phyloP scores from a whole-genome alignment of 1,140 invertebrate genomes.

The Diabrotica undecimpunctata region DNA sequence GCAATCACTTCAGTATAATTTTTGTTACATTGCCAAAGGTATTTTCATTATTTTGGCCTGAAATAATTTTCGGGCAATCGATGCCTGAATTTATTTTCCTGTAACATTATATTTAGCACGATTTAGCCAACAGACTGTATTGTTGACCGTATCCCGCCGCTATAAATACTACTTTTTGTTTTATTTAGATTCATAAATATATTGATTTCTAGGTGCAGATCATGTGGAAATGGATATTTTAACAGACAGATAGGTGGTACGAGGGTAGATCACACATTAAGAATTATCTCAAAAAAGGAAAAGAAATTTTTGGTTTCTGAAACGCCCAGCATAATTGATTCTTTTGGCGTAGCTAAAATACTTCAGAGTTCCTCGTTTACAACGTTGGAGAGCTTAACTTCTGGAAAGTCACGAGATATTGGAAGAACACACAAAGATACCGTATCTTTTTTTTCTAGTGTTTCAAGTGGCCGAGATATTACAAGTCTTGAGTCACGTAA shows the following conservation, averaged over 20 bases:
- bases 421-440: not conserved
- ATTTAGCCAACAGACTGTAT: too few species aligned
- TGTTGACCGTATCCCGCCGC: too few species aligned
- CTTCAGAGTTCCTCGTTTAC: slow-evolving; percentile 3
- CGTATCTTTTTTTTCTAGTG: not conserved
- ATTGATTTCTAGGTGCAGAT: slow-evolving; percentile 43
- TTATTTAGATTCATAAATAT: too few species aligned
- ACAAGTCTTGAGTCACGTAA: not conserved
- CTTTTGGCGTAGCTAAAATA: not conserved
- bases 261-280: slow-evolving; percentile 24
- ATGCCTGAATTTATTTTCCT: too few species aligned
- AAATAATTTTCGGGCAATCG: too few species aligned
- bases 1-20: too few species aligned
- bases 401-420: slow-evolving; percentile 2
- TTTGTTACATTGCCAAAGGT: too few species aligned
- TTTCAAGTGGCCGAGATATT: not conserved
- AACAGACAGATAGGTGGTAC: slow-evolving; percentile 26
- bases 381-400: not conserved
- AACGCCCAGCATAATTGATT: not conserved
- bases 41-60: too few species aligned
- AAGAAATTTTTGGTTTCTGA: not conserved
- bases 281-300: slow-evolving; percentile 1
- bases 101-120: too few species aligned
- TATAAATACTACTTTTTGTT: too few species aligned
- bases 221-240: slow-evolving; percentile 56